These are phyloP conservation scores for Sebastes paucispinis DNA, from an alignment of 2,797 vertebrate species.

Conservation along the genomic window DNA sequence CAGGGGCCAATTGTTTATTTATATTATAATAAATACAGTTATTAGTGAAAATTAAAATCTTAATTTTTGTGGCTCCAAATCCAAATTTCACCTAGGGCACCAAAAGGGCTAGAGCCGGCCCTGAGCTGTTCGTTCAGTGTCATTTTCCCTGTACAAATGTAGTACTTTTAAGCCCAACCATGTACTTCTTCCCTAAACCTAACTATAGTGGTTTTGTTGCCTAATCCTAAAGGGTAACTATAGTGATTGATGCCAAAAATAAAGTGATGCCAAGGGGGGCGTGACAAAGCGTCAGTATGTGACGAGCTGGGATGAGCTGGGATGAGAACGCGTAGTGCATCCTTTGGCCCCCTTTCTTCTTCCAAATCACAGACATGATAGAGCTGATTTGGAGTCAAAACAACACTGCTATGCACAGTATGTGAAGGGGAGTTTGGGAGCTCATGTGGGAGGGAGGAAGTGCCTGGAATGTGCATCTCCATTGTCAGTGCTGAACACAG, in stretches of 20 bases:
- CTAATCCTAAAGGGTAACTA: background rate
- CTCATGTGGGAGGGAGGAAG: slow-evolving; percentile 55
- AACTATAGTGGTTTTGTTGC: background rate
- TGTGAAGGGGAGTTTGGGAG: slow-evolving; percentile 35
- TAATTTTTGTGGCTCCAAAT: too few relatives aligned
- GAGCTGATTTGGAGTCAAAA: slow-evolving; percentile 21
- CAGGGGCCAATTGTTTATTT: too few relatives aligned
- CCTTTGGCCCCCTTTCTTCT: background rate
- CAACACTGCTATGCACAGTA: slow-evolving; percentile 20
- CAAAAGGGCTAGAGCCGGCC: too few relatives aligned
- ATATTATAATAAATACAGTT: too few relatives aligned
- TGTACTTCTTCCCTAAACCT: background rate
- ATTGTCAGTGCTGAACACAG: slow-evolving; percentile 34
- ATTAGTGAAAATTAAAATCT: too few relatives aligned
- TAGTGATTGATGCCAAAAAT: background rate
- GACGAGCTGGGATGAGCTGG: background rate
- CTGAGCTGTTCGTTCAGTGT: background rate
- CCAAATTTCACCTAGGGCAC: too few relatives aligned
- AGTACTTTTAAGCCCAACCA: too few relatives aligned
- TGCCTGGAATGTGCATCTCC: slow-evolving; percentile 49
- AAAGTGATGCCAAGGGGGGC: background rate
- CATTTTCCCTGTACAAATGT: background rate
- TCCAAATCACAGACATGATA: background rate
- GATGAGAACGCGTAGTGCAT: background rate
- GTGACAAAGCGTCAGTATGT: background rate